Conservation (phyloP, 2,888 invertebrate species). For the Entomobrya multifasciata region DNA sequence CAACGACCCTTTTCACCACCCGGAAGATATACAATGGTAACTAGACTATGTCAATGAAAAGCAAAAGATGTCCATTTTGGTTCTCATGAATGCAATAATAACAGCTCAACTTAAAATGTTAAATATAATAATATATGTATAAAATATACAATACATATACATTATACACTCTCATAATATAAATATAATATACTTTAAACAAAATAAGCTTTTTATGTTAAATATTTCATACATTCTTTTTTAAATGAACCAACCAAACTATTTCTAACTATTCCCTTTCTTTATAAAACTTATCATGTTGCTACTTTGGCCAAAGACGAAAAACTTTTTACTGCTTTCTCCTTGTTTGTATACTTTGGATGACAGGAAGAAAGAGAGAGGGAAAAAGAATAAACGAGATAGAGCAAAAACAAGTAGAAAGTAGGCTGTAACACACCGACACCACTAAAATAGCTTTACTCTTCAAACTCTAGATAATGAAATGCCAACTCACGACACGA, state of each 20-base stretch:
- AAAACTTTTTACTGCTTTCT: constrained; percentile 15
- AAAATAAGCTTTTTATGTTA: not conserved
- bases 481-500: constrained; percentile 64
- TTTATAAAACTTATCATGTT: not conserved
- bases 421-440: not conserved
- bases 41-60: too few relatives aligned
- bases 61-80: constrained; percentile 8
- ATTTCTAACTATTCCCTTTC: not conserved
- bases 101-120: too few relatives aligned
- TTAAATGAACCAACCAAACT: not conserved
- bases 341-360: constrained; percentile 21
- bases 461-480: constrained; percentile 56
- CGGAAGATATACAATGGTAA: not conserved
- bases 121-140: not conserved
- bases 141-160: not conserved
- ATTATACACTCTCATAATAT: too few relatives aligned
- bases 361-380: constrained; percentile 6
- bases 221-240: not conserved
- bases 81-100: too few relatives aligned
- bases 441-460: not conserved
- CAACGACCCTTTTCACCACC: not conserved
- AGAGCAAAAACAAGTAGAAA: too few relatives aligned
- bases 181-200: too few relatives aligned
- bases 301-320: constrained; percentile 4
- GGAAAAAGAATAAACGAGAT: not conserved